Evolutionary conservation across 2,113 vertebrate genomes (phyloP).

Genomic region (Rhombomys opimus): DNA sequence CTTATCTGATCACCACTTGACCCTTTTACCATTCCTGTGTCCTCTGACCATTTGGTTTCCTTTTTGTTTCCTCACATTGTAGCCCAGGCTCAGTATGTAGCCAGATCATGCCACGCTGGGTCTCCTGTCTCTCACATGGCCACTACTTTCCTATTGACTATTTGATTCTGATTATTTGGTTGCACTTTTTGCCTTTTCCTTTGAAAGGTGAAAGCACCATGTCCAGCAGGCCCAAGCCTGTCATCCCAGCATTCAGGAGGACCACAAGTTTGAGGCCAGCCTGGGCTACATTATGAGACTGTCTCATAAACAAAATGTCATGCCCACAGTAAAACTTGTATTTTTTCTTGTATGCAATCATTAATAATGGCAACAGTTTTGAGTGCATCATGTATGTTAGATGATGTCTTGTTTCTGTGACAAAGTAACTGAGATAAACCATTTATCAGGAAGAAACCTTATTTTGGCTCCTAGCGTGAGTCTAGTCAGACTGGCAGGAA

Average conservation of each 20-base stretch:
- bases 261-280: neutral
- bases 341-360: neutral
- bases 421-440: neutral
- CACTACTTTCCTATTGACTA: neutral
- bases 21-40: neutral
- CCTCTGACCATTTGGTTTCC: neutral
- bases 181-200: neutral
- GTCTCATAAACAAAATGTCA: neutral
- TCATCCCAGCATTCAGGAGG: neutral
- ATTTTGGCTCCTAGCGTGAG: neutral
- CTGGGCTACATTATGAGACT: neutral
- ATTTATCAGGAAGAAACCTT: neutral
- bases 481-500: neutral
- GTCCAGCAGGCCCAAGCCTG: neutral
- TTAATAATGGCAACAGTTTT: slow-evolving; percentile 10
- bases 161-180: slow-evolving; percentile 25
- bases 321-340: neutral
- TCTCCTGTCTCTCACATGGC: neutral
- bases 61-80: neutral
- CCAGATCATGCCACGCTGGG: neutral
- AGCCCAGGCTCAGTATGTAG: neutral
- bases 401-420: neutral
- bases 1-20: neutral
- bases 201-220: neutral
- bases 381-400: neutral